phyloP scores from a whole-genome alignment of 2,888 invertebrate species.

The Limnephilus marmoratus region DNA sequence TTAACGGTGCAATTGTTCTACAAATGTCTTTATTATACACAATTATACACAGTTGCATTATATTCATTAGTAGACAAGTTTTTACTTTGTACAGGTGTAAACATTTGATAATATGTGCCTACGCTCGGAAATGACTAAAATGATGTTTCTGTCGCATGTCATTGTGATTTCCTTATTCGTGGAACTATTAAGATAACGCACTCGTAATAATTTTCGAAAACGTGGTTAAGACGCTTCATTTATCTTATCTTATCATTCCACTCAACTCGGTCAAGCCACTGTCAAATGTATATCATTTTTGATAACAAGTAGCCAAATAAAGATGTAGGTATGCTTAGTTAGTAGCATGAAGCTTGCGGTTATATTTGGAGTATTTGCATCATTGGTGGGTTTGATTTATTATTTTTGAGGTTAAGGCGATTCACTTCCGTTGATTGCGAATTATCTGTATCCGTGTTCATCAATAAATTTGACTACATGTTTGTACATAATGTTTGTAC shows the following conservation, averaged over 20 bases:
- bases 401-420: neutral
- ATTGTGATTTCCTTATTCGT: neutral
- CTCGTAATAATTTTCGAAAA: neutral
- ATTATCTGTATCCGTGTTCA: neutral
- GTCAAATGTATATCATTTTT: conserved; percentile 4
- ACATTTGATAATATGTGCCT: neutral
- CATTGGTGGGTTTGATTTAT: neutral
- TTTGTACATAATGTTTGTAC: neutral
- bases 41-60: neutral
- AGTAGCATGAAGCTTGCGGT: neutral
- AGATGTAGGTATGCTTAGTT: neutral
- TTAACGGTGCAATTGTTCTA: neutral
- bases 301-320: neutral
- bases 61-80: neutral
- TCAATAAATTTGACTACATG: neutral
- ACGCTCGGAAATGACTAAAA: neutral
- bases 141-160: neutral
- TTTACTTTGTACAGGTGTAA: neutral
- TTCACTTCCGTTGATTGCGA: neutral
- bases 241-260: conserved; percentile 31
- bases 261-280: neutral
- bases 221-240: neutral
- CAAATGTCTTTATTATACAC: neutral
- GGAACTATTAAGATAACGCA: neutral
- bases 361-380: neutral